Base-by-base conservation (phyloP, 2,888 invertebrate species). In the Nymphalis polychloros region DNA sequence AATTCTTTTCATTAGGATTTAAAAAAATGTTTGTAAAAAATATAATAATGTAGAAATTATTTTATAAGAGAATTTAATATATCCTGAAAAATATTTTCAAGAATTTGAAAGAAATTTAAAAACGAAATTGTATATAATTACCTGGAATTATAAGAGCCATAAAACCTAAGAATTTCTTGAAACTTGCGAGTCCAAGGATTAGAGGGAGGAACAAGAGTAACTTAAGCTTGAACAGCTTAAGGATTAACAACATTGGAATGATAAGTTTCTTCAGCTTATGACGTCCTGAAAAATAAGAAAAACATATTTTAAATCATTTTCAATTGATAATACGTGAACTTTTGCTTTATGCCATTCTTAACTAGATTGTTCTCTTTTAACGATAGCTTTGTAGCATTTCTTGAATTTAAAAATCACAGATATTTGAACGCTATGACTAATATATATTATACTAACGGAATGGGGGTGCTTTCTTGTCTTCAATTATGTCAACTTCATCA, bases 161-260 rank as follows among this genome's bases (percentile, higher is more conserved):
- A 84, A 97, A 95, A 55, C 96, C 96, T 0, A 97, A 93, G 84
- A 97, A 94, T 81, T 97, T 97, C 89, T 97, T 97, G 82, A 97
- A 96, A 62, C 97, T 97, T 41, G 95, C 97, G 74, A 97, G 92
- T 2, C 97, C 97, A 59, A 97, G 93, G 75, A 97, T 97, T 75
- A 97, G 93, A 1, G 97, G 97, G 85, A 97, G 87, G 93, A 97
- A 97, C 7, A 97, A 92, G 4, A 97, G 91, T 63, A 97, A 90
- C 82, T 97, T 97, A 82, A 97, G 83, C 88, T 97, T 97, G 93
- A 97, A 97, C 77, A 97, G 91, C 88, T 97, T 97, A 75, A 97
- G 85, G 75, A 97, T 95, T 77, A 97, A 88, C 80, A 97, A 88
- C 93, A 97, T 94, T 0, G 97, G 97, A 72, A 97, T 96, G 81